Conservation (phyloP, 2,113 vertebrate genomes). For the Pionites leucogaster region DNA sequence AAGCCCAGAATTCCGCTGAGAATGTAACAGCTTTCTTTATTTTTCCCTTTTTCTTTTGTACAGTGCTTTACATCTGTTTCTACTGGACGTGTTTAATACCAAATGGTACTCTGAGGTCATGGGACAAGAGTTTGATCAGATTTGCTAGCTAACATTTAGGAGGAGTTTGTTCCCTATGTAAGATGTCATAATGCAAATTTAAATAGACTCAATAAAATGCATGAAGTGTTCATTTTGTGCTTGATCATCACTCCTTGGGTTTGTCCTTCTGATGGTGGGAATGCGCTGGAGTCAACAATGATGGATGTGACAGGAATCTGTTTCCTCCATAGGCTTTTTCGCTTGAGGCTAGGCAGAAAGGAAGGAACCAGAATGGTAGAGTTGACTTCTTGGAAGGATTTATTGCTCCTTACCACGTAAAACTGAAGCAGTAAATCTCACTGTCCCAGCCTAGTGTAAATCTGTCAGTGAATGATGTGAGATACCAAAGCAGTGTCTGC, state of each 20-base stretch:
- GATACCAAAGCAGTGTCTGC: neutral
- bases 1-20: constrained; percentile 69
- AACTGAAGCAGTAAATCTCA: neutral
- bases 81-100: constrained; percentile 65
- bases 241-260: constrained; percentile 69
- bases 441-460: neutral
- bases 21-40: constrained; percentile 48
- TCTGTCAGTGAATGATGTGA: neutral
- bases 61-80: constrained; percentile 67
- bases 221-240: constrained; percentile 76
- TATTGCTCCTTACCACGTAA: neutral
- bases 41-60: neutral
- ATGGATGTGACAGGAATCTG: neutral
- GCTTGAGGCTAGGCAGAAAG: neutral
- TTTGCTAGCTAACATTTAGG: constrained; percentile 69
- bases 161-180: constrained; percentile 78
- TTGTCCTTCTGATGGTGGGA: constrained; percentile 2
- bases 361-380: neutral
- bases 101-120: constrained; percentile 60
- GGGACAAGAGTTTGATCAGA: constrained; percentile 48
- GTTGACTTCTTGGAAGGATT: neutral
- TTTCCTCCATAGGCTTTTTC: neutral
- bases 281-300: neutral
- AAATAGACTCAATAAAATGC: constrained; percentile 81
- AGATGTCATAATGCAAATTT: constrained; percentile 74